Conservation (phyloP, 1,140 invertebrate genomes). For the Drosophila subpulchrella region DNA sequence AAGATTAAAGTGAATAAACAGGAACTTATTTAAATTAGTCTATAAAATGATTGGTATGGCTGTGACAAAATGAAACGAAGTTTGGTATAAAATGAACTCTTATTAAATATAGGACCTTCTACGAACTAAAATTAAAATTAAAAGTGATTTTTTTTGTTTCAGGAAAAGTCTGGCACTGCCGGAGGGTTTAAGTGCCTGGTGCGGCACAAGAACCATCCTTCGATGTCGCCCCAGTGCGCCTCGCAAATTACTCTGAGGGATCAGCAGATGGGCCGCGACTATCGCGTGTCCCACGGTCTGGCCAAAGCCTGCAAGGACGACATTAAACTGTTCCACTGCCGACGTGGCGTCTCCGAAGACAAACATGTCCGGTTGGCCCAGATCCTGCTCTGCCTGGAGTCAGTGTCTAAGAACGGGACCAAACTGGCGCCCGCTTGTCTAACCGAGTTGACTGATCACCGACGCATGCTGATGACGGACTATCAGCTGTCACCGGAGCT, state of each 20-base stretch:
- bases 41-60: not conserved
- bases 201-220: slow-evolving; percentile 91
- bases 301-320: slow-evolving; percentile 95
- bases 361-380: slow-evolving; percentile 94
- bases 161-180: slow-evolving; percentile 87
- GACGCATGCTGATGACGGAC: slow-evolving; percentile 96
- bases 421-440: slow-evolving; percentile 91
- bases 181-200: slow-evolving; percentile 97
- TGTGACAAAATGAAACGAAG: too few relatives aligned
- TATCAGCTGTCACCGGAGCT: slow-evolving; percentile 91
- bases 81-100: too few relatives aligned
- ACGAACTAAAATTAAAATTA: not conserved
- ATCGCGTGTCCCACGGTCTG: slow-evolving; percentile 94
- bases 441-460: slow-evolving; percentile 95
- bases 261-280: slow-evolving; percentile 95
- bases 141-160: not conserved
- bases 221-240: slow-evolving; percentile 90
- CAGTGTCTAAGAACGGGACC: slow-evolving; percentile 91
- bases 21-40: not conserved
- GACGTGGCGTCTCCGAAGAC: slow-evolving; percentile 91
- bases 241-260: slow-evolving; percentile 94
- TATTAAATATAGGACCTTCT: not conserved
- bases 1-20: not conserved
- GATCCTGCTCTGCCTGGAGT: slow-evolving; percentile 97
- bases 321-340: slow-evolving; percentile 92